Evolutionary conservation across 2,113 vertebrate species (phyloP), one percentile per base, ranked within the genome.

Genomic region (Rhabdomys dilectus): DNA sequence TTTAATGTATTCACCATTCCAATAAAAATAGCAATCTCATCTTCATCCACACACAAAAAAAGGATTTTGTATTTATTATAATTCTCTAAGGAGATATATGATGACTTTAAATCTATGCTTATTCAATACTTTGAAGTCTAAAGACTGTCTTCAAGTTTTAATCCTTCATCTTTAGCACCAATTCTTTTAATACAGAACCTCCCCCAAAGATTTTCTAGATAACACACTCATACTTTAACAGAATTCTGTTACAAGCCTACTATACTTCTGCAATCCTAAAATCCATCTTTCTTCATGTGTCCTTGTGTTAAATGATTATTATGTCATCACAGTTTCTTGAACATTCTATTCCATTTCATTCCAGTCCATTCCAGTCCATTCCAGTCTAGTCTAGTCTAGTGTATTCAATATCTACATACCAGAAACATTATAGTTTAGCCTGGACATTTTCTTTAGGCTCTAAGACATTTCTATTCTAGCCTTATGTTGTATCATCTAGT

Each of bases 151-250:
- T 82, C 81, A 87, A 89, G 94, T 9, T 91, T 96, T 62, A 70
- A 24, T 94, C 94, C 42, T 91, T 97, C 31, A 84, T 84, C 17
- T 75, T 1, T 19, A 94, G 31, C 93, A 21, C 73, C 93, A 97
- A 94, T 75, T 94, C 26, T 92, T 89, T 5, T 78, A 90, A 70
- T 80, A n/a, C 84, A 89, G 68, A 93, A 72, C 39, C 31, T 53
- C 5, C 13, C 2, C 24, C 7, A 68, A 78, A 80, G 39, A 94
- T 94, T 62, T 88, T 39, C 60, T 21, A 68, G 53, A n/a, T 66
- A 88, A 89, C 4, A 62, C 13, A 82, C 3, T 94, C 22, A 29
- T 48, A 29, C 93, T 85, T 96, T 75, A 87, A 53, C 42, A 85
- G 39, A 31, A 5, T 80, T 96, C 26, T 96, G 51, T 88, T 21